Percentiles rank a stretch among this genome's conserved stretches.
Conservation (phyloP, 2,797 vertebrate species). For the Hypotaenidia philippensis region DNA sequence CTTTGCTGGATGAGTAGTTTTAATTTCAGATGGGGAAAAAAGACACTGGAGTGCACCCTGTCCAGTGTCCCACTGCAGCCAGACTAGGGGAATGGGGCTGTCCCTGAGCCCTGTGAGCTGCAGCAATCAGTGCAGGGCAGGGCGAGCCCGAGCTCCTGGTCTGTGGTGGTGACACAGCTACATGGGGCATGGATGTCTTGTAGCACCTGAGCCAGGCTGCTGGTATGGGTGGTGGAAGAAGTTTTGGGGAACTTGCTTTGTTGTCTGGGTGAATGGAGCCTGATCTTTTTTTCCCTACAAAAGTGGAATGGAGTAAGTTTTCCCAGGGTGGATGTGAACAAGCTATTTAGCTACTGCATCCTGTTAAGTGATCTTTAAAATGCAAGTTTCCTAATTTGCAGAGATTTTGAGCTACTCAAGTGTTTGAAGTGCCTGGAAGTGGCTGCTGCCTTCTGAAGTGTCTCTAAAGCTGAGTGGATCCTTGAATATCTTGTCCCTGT, state of each 20-base stretch:
- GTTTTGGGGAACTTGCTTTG: not conserved
- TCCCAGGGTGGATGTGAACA: not conserved
- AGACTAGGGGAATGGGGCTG: not conserved
- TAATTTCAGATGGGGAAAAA: not conserved
- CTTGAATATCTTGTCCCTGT: not conserved
- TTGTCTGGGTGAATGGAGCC: not conserved
- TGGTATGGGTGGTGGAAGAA: rapidly evolving
- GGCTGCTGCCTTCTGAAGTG: not conserved
- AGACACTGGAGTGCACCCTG: not conserved
- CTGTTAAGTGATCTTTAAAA: not conserved
- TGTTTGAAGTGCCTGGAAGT: not conserved
- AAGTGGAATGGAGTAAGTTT: not conserved
- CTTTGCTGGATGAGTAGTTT: not conserved
- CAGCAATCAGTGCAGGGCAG: not conserved
- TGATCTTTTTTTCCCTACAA: not conserved
- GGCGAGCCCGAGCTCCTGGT: not conserved
- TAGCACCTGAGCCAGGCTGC: not conserved
- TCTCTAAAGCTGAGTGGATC: not conserved
- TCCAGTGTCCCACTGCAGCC: not conserved
- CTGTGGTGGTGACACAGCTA: not conserved
- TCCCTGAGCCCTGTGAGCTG: not conserved
- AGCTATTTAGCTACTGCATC: not conserved
- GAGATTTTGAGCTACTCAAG: not conserved
- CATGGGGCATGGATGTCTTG: not conserved
- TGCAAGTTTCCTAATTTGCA: not conserved